Percentiles rank a stretch among this genome's conserved stretches.
Evolutionary conservation across 2,113 vertebrate species (phyloP).

Genomic region (Campylomormyrus numenius): DNA sequence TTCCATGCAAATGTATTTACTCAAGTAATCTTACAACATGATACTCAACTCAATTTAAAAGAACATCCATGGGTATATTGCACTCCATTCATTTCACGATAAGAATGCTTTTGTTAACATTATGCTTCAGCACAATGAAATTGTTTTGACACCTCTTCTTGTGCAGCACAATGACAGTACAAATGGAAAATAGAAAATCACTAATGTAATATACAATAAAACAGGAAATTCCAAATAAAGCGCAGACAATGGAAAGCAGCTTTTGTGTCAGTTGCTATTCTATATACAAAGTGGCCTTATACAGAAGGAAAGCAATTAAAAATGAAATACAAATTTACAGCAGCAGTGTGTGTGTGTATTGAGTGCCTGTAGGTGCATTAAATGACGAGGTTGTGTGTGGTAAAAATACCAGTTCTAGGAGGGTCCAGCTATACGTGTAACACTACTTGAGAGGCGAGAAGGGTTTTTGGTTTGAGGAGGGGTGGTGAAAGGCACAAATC

Average conservation of each 20-base stretch:
- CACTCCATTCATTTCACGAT: neutral
- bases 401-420: neutral
- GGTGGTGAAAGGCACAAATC: no score
- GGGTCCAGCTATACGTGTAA: neutral
- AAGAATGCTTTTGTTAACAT: neutral
- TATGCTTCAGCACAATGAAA: neutral
- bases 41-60: neutral
- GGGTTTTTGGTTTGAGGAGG: neutral
- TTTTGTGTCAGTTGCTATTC: neutral
- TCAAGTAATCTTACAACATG: neutral
- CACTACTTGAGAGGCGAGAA: neutral
- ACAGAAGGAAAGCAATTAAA: neutral
- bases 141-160: neutral
- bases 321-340: neutral
- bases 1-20: neutral
- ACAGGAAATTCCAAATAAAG: neutral
- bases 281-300: neutral
- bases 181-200: neutral
- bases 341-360: neutral
- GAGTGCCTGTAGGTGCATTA: neutral
- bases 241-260: neutral
- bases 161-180: neutral
- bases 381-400: neutral
- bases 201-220: neutral
- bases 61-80: neutral